These are phyloP conservation scores for Columba livia DNA, from an alignment of 2,113 vertebrate species.

Conservation along the genomic window DNA sequence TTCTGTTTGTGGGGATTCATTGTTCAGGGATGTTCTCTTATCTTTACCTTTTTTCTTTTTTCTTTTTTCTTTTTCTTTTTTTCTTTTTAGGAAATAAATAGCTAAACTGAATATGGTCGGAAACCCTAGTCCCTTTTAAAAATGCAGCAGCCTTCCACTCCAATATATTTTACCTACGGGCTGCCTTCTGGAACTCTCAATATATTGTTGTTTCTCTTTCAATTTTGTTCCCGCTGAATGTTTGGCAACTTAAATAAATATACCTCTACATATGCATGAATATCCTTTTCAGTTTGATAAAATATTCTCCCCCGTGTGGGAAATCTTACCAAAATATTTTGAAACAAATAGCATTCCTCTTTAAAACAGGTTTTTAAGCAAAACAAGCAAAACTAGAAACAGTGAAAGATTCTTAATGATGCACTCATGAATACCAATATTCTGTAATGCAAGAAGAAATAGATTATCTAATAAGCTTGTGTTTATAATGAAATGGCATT, in stretches of 20 bases:
- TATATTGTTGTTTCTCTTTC: not conserved
- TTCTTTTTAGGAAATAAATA: not conserved
- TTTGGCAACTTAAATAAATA: not conserved
- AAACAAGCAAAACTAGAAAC: not conserved
- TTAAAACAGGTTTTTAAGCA: not conserved
- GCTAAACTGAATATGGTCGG: not conserved
- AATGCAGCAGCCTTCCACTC: not conserved
- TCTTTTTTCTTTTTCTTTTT: no score
- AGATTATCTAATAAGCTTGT: not conserved
- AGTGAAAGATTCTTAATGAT: not conserved
- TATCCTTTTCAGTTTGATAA: not conserved
- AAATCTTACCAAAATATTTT: not conserved
- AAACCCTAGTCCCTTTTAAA: not conserved
- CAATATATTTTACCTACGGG: not conserved
- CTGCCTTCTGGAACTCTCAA: not conserved
- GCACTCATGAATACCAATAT: not conserved
- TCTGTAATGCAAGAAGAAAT: not conserved
- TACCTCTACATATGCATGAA: not conserved
- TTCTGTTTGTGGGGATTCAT: not conserved
- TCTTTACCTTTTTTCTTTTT: no score
- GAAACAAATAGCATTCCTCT: not conserved
- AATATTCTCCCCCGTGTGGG: not conserved
- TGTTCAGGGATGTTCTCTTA: not conserved
- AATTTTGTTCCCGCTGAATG: not conserved
- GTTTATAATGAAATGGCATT: not conserved